Evolutionary conservation across 2,888 invertebrate species (phyloP).

Genomic region (Tetramorium bicarinatum): DNA sequence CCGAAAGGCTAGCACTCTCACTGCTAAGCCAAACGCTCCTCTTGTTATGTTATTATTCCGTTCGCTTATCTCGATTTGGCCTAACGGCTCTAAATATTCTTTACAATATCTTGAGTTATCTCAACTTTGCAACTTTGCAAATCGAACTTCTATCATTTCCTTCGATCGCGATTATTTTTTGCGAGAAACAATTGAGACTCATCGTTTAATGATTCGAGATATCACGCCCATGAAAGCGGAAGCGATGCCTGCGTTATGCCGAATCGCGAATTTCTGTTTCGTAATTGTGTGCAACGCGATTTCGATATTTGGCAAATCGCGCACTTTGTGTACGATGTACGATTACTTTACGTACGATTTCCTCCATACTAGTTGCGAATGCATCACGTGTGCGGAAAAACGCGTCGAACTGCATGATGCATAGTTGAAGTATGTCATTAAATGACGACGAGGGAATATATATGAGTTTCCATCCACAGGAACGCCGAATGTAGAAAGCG

Average conservation of each 20-base stretch:
- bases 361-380: constrained; percentile 34
- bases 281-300: constrained; percentile 14
- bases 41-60: too few relatives aligned
- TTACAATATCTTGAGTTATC: neutral
- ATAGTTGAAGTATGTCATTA: constrained; percentile 38
- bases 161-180: neutral
- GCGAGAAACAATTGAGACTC: neutral
- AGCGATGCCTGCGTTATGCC: neutral
- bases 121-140: neutral
- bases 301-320: constrained; percentile 19
- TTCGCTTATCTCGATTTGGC: too few relatives aligned
- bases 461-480: neutral
- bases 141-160: neutral
- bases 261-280: neutral
- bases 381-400: constrained; percentile 37
- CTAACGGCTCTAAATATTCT: too few relatives aligned
- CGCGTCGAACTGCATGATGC: neutral
- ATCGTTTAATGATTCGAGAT: neutral
- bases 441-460: constrained; percentile 50
- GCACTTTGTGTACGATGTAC: too few relatives aligned
- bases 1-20: too few relatives aligned
- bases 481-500: constrained; percentile 26
- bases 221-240: neutral
- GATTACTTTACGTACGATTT: neutral
- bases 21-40: too few relatives aligned